These are phyloP conservation scores for Quiscalus mexicanus DNA, from an alignment of 2,113 vertebrate genomes.

Conservation along the genomic window DNA sequence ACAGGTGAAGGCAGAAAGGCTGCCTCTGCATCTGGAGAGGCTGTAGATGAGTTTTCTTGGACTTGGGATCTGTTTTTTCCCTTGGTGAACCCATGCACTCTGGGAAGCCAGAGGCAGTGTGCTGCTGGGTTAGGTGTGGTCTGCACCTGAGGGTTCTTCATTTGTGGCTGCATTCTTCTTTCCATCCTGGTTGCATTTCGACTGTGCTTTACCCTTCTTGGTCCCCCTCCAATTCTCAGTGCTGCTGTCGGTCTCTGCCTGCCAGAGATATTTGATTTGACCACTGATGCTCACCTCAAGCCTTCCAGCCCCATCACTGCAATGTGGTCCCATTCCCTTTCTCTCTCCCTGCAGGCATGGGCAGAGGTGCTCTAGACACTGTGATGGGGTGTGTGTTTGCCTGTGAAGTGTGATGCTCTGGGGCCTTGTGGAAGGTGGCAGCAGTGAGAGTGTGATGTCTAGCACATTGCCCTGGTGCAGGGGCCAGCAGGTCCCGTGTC, in stretches of 20 bases:
- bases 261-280: rapidly evolving
- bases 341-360: background rate
- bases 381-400: background rate
- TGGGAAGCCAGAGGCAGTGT: rapidly evolving
- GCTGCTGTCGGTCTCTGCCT: background rate
- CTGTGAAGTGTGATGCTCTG: background rate
- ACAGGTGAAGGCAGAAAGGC: rapidly evolving
- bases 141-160: background rate
- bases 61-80: background rate
- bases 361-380: rapidly evolving
- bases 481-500: background rate
- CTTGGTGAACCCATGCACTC: rapidly evolving
- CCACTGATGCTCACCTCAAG: background rate
- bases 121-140: background rate
- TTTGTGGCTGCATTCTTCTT: rapidly evolving
- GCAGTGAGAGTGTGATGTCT: background rate
- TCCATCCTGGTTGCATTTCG: background rate
- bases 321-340: background rate
- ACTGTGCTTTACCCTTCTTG: background rate
- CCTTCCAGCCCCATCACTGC: background rate
- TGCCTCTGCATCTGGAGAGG: background rate
- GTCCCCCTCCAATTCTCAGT: background rate
- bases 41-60: background rate
- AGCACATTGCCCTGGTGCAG: background rate
- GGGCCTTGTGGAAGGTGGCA: rapidly evolving